These are phyloP conservation scores for Mamestra brassicae DNA, from an alignment of 2,888 invertebrate genomes.

Conservation along the genomic window DNA sequence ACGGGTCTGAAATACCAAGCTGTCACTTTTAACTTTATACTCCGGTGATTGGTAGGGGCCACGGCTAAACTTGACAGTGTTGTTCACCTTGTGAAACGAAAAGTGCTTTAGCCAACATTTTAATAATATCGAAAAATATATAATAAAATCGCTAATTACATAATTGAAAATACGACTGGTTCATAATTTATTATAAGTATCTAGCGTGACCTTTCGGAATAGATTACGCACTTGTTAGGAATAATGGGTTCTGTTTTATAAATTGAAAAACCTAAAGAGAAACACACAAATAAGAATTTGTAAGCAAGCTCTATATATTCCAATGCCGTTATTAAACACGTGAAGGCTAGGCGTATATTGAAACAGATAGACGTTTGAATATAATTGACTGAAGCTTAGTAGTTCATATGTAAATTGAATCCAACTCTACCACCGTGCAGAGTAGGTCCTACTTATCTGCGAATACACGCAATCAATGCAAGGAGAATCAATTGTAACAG, in stretches of 20 bases:
- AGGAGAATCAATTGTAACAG: conserved; percentile 24
- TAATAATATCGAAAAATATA: conserved; percentile 1
- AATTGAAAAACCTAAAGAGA: not conserved
- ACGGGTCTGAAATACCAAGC: conserved; percentile 18
- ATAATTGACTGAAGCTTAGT: conserved; percentile 1
- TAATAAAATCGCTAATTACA: no score
- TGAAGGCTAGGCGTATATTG: not conserved
- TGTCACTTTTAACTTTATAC: conserved; percentile 27
- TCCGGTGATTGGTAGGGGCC: not conserved
- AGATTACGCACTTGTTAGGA: not conserved
- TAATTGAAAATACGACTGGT: not conserved
- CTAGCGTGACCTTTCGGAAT: not conserved
- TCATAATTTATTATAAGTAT: not conserved
- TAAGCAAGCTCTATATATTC: not conserved
- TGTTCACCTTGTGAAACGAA: conserved; percentile 45
- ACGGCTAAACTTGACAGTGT: conserved; percentile 15
- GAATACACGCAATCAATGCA: conserved; percentile 13
- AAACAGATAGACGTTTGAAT: not conserved
- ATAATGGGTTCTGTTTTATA: not conserved
- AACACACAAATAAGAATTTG: not conserved
- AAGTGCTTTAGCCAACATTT: conserved; percentile 5
- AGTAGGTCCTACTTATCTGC: not conserved
- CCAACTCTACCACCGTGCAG: not conserved
- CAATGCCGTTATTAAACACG: not conserved
- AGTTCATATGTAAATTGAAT: conserved; percentile 6